Percentiles rank a stretch among this genome's conserved stretches.
These are phyloP conservation scores for Podabrus alpinus DNA, from an alignment of 2,888 invertebrate genomes.

Conservation along the genomic window DNA sequence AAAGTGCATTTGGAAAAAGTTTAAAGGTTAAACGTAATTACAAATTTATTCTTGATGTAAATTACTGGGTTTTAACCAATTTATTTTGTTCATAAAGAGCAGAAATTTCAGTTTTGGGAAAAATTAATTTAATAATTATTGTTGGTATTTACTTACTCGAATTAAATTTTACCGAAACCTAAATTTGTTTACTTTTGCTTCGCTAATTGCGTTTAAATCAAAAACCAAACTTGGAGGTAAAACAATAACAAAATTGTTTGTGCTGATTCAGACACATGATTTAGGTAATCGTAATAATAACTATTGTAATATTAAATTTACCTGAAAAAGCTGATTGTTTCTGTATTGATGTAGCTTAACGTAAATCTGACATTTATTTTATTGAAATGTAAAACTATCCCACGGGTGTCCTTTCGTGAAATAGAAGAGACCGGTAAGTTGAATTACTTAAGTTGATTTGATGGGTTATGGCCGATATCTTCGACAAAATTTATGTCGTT, in stretches of 20 bases:
- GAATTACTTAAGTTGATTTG: neutral
- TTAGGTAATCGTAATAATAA: too few species aligned
- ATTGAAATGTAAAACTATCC: neutral
- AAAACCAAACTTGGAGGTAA: neutral
- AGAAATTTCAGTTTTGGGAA: neutral
- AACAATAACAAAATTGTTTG: too few species aligned
- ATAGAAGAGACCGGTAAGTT: neutral
- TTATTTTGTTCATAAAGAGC: neutral
- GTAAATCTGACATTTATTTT: neutral
- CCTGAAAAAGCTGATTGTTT: too few species aligned
- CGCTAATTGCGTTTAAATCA: neutral
- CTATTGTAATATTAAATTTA: too few species aligned
- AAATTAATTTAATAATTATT: neutral
- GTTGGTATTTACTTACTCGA: neutral
- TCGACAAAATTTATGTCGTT: neutral
- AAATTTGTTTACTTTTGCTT: neutral
- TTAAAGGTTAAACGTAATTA: neutral
- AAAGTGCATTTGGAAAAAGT: neutral
- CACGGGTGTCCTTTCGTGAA: neutral
- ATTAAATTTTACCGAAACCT: neutral
- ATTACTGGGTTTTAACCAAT: too few species aligned
- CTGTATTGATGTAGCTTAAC: too few species aligned
- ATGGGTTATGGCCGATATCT: neutral
- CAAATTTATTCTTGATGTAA: neutral
- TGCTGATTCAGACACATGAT: too few species aligned